A percentile compares a stretch with the other conserved stretches of the same genome.
Conservation (phyloP, 1,140 invertebrate species). For the Bombus impatiens region DNA sequence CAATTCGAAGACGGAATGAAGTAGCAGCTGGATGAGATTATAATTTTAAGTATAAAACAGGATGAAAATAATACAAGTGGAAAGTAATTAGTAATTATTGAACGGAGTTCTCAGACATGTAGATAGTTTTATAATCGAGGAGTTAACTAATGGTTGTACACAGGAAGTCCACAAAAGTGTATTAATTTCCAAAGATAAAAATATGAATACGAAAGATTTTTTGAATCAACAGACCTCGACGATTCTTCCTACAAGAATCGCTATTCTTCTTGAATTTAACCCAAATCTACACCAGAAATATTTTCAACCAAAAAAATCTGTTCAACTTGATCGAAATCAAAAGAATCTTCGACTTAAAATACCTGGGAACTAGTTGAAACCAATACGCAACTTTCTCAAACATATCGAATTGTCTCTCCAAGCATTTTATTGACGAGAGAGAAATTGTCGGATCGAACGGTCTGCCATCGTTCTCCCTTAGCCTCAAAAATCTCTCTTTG, state of each 20-base stretch:
- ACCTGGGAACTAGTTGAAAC: not conserved
- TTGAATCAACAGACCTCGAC: no score
- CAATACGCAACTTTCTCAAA: not conserved
- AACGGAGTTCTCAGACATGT: not conserved
- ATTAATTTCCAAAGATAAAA: not conserved
- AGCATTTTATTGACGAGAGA: not conserved
- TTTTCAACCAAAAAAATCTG: not conserved
- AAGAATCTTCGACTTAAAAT: not conserved
- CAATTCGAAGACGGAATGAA: not conserved
- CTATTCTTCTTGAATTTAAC: not conserved
- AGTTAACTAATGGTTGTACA: not conserved
- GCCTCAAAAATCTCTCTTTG: not conserved
- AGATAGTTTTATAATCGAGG: not conserved
- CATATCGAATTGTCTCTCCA: not conserved
- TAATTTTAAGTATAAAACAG: not conserved
- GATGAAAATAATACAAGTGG: not conserved
- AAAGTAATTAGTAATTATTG: not conserved
- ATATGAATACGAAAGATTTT: not conserved
- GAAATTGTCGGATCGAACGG: not conserved
- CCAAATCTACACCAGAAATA: not conserved
- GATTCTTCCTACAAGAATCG: no score
- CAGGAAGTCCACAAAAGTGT: not conserved
- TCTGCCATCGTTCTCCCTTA: not conserved
- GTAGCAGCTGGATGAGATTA: not conserved
- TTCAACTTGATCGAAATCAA: not conserved